A percentile compares a stretch with the other conserved stretches of the same genome.
Evolutionary conservation across 2,888 invertebrate species (phyloP).

Genomic region (Cosmopolites sordidus): DNA sequence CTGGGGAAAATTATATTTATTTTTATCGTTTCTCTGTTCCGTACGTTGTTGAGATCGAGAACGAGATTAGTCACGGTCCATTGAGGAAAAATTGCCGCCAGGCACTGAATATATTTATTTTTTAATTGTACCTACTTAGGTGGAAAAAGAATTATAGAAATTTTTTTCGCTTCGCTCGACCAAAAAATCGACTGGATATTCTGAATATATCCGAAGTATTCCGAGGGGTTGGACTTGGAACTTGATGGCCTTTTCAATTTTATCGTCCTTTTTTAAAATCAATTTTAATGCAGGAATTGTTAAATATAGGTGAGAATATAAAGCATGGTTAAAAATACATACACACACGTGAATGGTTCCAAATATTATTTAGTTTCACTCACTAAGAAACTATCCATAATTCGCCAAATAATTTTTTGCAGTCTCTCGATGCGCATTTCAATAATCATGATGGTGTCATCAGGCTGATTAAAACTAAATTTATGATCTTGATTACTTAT

Average conservation of each 20-base stretch:
- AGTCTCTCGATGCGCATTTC: no score
- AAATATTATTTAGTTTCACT: no score
- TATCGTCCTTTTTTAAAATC: not conserved
- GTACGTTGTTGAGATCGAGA: constrained; percentile 42
- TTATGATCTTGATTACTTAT: no score
- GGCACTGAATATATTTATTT: constrained; percentile 39
- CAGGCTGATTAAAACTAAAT: no score
- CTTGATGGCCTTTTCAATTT: not conserved
- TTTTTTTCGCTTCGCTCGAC: constrained; percentile 27
- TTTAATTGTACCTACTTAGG: constrained; percentile 40
- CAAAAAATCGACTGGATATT: constrained; percentile 20
- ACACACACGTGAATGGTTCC: no score
- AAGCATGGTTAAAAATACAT: no score
- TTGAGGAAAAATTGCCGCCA: constrained; percentile 43
- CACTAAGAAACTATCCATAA: no score
- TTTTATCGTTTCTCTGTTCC: constrained; percentile 33
- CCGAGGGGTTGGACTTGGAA: no score
- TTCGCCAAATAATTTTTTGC: no score
- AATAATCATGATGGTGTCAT: no score
- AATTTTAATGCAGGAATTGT: not conserved
- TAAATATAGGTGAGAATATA: no score
- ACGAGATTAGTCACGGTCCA: constrained; percentile 45
- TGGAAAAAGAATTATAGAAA: constrained; percentile 34
- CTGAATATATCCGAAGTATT: not conserved
- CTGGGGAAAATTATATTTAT: constrained; percentile 39